These are phyloP conservation scores for Sympetrum striolatum DNA, from an alignment of 2,888 invertebrate genomes.

Conservation along the genomic window DNA sequence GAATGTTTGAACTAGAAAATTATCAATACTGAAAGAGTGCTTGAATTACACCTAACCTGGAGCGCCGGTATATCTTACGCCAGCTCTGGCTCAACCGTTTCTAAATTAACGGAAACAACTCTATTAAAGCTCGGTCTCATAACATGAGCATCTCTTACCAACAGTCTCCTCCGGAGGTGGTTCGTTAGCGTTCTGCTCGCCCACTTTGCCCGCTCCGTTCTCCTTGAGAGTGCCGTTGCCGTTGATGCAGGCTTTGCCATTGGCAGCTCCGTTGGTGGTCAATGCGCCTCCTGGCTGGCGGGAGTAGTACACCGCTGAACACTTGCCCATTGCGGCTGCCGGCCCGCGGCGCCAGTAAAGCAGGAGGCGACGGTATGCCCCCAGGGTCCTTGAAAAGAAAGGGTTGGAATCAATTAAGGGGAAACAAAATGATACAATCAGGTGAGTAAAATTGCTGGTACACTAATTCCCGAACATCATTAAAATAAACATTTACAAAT, in stretches of 20 bases:
- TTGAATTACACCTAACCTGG: too few species aligned
- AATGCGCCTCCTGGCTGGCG: slow-evolving; percentile 12
- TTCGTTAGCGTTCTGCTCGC: neutral
- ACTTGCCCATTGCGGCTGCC: slow-evolving; percentile 32
- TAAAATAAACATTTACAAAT: too few species aligned
- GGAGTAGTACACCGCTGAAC: slow-evolving; percentile 6
- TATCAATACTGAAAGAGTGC: too few species aligned
- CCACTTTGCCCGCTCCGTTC: neutral
- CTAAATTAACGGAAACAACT: too few species aligned
- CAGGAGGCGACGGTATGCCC: neutral
- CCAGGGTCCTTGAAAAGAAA: neutral
- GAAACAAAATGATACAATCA: too few species aligned
- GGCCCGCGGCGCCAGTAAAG: neutral
- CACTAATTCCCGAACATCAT: too few species aligned
- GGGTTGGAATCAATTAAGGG: neutral
- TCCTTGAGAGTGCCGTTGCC: slow-evolving; percentile 10
- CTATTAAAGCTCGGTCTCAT: too few species aligned
- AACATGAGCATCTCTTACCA: neutral
- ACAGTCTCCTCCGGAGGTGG: neutral
- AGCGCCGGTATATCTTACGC: too few species aligned
- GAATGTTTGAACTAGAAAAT: too few species aligned
- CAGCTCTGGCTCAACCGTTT: too few species aligned
- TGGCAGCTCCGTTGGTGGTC: slow-evolving; percentile 1
- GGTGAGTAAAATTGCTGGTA: too few species aligned
- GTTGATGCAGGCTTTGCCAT: slow-evolving; percentile 20